Evolutionary conservation across 1,140 invertebrate genomes (phyloP), one percentile per base, ranked within the genome.

Genomic region (Neocloeon triangulifer): DNA sequence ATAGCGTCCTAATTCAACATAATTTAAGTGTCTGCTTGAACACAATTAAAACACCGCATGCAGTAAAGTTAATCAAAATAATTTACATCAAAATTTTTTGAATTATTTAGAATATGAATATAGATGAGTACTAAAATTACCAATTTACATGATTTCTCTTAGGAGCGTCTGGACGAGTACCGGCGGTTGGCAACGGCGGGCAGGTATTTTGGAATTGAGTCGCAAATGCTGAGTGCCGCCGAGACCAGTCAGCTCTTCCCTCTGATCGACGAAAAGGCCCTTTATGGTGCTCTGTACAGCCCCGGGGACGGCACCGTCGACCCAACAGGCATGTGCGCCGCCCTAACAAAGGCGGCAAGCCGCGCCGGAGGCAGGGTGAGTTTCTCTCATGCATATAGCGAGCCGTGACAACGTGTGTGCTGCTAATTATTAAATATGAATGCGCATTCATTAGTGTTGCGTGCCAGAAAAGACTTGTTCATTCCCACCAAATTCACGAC

Each of bases 111-210:
- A n/a, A n/a, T n/a, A n/a, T n/a, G n/a, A n/a, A n/a, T n/a, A n/a
- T n/a, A n/a, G n/a, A n/a, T n/a, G n/a, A n/a, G n/a, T n/a, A n/a
- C n/a, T n/a, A n/a, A n/a, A n/a, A n/a, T n/a, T n/a, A n/a, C n/a
- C n/a, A n/a, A n/a, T n/a, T n/a, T n/a, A n/a, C n/a, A n/a, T n/a
- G n/a, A n/a, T n/a, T n/a, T n/a, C n/a, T n/a, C n/a, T n/a, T 31
- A 84, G 69, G 63, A 69, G 33, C 57, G 84, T 31, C 55, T 85
- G 33, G 63, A 80, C 44, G 82, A 89, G 55, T 88, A 86, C 44
- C 65, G 72, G 44, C 58, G 82, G 22, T 50, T 88, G n/a, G 61
- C 73, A 19, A 81, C 78, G 0, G 53, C 73, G 23, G 79, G 76
- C 0, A 71, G 76, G 43, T 68, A 64, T 3, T 69, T 78, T 48